Evolutionary conservation across 2,797 vertebrate genomes (phyloP), one percentile per base, ranked within the genome.

Genomic region (Morelia viridis): DNA sequence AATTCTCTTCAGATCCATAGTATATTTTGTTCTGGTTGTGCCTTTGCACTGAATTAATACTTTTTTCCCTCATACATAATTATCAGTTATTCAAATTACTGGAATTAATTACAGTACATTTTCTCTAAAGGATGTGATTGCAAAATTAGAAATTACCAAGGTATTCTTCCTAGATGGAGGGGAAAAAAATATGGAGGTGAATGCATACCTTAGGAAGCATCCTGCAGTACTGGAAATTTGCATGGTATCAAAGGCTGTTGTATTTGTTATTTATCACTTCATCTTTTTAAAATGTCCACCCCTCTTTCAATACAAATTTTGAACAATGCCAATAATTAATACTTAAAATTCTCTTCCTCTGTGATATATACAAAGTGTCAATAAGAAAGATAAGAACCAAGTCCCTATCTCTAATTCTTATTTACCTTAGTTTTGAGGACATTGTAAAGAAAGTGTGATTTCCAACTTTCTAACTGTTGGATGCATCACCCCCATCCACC

Each of bases 301-400:
- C 84, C 31, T 17, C n/a, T 85, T 86, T 65, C 84, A 86, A 9
- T 5, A 68, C 12, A 53, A 26, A 62, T 89, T 95, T 46, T 1
- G 2, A 11, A n/a, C 9, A 17, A 46, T 13, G 93, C 62, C 57
- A 96, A 91, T 12, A 65, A 91, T 85, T 62, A 8, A 28, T 76
- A 84, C 76, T 92, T 91, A 87, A 86, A 91, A 71, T 93, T 95
- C 93, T 94, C 84, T 94, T 68, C 85, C 31, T 35, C 31, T 35
- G 15, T 71, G n/a, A 71, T 35, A 17, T 2, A 19, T 2, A 7
- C 41, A 93, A 50, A 50, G 65, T 93, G 91, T 91, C 57, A 92
- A 88, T 15, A 93, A 85, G 17, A 89, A 68, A 62, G 22, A 15
- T 58, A 46, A 26, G 60, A 10, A n/a, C 12, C 5, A 85, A 84